phyloP scores from a whole-genome alignment of 2,888 invertebrate genomes.

The Eledone cirrhosa region DNA sequence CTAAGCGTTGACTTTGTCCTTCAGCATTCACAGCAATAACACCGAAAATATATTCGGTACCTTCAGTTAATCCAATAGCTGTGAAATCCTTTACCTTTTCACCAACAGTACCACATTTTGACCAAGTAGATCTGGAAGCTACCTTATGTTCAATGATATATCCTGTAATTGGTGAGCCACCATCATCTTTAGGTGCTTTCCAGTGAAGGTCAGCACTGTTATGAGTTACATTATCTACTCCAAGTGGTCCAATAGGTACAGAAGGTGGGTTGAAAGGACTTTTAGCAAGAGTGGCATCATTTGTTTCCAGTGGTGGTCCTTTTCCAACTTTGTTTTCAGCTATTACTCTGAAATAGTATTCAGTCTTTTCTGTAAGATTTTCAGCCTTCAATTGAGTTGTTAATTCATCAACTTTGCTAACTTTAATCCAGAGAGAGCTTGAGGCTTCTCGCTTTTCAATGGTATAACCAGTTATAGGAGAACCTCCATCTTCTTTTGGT shows the following conservation, averaged over 20 bases:
- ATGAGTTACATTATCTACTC: conserved; percentile 40
- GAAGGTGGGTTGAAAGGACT: conserved; percentile 45
- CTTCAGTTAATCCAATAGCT: conserved; percentile 76
- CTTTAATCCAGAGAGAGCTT: conserved; percentile 50
- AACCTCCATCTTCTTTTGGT: conserved; percentile 59
- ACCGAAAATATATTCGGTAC: conserved; percentile 89
- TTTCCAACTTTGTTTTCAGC: conserved; percentile 92
- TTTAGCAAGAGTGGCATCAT: conserved; percentile 46
- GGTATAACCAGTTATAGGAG: conserved; percentile 52
- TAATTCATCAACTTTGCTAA: conserved; percentile 44
- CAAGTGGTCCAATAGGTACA: conserved; percentile 47
- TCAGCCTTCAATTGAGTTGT: conserved; percentile 39
- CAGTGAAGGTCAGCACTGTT: conserved; percentile 46
- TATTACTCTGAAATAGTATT: conserved; percentile 87
- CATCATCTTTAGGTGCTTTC: conserved; percentile 50
- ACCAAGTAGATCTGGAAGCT: conserved; percentile 79
- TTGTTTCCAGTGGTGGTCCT: conserved; percentile 75
- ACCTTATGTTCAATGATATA: conserved; percentile 73
- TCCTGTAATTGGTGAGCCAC: conserved; percentile 51
- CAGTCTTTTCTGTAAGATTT: conserved; percentile 74
- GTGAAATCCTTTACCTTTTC: conserved; percentile 73
- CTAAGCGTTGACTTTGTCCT: conserved; percentile 90
- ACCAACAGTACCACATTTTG: conserved; percentile 72
- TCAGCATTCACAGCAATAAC: conserved; percentile 87
- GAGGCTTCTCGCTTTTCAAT: conserved; percentile 49